Evolutionary conservation across 1,140 invertebrate genomes (phyloP), one percentile per base, ranked within the genome.

Genomic region (Nasonia longicornis): DNA sequence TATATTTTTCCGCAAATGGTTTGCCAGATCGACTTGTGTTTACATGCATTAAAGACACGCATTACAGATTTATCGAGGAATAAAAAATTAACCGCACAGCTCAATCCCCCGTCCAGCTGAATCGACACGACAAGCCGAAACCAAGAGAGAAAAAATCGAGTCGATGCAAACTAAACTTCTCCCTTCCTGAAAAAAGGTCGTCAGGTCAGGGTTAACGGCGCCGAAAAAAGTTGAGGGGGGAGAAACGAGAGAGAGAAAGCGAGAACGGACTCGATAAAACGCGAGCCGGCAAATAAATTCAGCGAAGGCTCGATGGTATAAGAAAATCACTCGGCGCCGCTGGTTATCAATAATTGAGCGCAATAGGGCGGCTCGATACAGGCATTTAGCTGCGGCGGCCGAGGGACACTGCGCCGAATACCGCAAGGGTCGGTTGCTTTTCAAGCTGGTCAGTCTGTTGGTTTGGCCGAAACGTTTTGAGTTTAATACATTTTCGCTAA

Each of bases 161-260:
- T n/a, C 52, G 52, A n/a, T 58, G 52, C 2, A 58, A 58, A 58
- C 52, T 58, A n/a, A 58, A 58, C 14, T 52, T 52, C 14, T 1
- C 12, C 52, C 52, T 52, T 52, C 16, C 52, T 42, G 8, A 7
- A 14, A 20, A 58, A 58, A 58, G 52, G 20, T n/a, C 16, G 16
- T 58, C 52, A 58, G 52, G 52, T 58, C 52, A 58, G 52, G 52
- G 52, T 58, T 58, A 58, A 58, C 52, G 52, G 52, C n/a, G 52
- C 7, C 52, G 52, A 58, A 58, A 58, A 58, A 58, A 58, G 52
- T 14, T 38, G 35, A 42, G 6, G 38, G 8, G 38, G 38, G 38
- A 10, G 38, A 0, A 8, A 42, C 0, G 38, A 42, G 8, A n/a
- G 52, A 58, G 52, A 58, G 52, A n/a, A 58, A 58, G 20, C 52